These are phyloP conservation scores for Caenorhabditis angaria DNA, from an alignment of 2,888 invertebrate genomes.

Conservation along the genomic window DNA sequence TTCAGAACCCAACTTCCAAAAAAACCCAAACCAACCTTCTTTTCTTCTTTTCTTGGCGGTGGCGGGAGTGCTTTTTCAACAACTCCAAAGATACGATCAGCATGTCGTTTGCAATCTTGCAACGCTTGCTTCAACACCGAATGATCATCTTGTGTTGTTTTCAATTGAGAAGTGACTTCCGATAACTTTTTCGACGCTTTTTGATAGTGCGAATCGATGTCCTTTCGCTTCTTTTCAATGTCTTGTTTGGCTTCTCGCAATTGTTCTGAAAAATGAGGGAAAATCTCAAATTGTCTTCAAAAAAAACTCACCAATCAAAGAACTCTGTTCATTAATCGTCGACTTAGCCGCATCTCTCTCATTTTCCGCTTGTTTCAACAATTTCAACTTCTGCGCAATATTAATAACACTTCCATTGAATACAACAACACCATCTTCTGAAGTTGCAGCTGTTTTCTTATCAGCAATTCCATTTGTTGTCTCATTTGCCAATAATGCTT, in stretches of 20 bases:
- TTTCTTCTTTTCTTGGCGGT: conserved; percentile 28
- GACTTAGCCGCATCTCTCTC: conserved; percentile 60
- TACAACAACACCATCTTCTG: conserved; percentile 54
- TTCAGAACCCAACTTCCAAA: neutral
- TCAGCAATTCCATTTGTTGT: neutral
- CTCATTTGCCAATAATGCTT: neutral
- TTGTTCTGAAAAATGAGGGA: conserved; percentile 37
- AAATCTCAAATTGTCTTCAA: neutral
- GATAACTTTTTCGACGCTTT: conserved; percentile 67
- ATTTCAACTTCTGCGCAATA: conserved; percentile 61
- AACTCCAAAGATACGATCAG: conserved; percentile 54
- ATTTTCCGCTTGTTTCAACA: conserved; percentile 60
- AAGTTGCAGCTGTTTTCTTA: conserved; percentile 13
- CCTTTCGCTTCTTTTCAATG: conserved; percentile 66
- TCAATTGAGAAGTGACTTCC: conserved; percentile 62
- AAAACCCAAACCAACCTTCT: conserved; percentile 6
- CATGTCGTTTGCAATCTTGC: conserved; percentile 59
- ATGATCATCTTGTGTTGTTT: conserved; percentile 54
- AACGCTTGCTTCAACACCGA: conserved; percentile 55
- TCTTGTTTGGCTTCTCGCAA: conserved; percentile 49
- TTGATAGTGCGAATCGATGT: conserved; percentile 66
- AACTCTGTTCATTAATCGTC: conserved; percentile 48
- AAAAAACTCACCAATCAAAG: conserved; percentile 35
- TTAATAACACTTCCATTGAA: conserved; percentile 66
- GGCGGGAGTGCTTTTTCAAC: conserved; percentile 65